phyloP scores from a whole-genome alignment of 2,797 vertebrate genomes.

The Epinephelus awoara region DNA sequence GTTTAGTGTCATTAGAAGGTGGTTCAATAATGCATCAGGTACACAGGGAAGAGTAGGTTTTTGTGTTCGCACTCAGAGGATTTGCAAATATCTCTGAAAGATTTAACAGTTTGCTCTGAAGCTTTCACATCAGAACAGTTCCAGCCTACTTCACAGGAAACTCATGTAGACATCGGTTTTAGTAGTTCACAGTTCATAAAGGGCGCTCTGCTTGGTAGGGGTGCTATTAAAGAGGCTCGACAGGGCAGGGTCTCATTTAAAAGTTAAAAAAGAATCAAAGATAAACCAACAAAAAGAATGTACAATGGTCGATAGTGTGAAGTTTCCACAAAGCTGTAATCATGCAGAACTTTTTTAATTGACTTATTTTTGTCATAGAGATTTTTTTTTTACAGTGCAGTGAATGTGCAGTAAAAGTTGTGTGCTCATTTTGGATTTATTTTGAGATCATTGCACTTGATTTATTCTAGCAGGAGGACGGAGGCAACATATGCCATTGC shows the following conservation, averaged over 20 bases:
- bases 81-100: slow-evolving; percentile 67
- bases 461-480: slow-evolving; percentile 43
- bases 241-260: background rate
- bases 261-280: slow-evolving; percentile 3
- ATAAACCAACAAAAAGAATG: background rate
- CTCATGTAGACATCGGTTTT: slow-evolving; percentile 21
- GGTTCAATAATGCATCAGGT: slow-evolving; percentile 80
- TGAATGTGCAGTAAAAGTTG: slow-evolving; percentile 27
- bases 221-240: background rate
- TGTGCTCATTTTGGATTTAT: slow-evolving; percentile 30
- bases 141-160: slow-evolving; percentile 17
- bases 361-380: background rate
- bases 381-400: slow-evolving; percentile 7
- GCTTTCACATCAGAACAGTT: slow-evolving; percentile 47
- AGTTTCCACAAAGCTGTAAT: background rate
- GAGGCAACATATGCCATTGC: slow-evolving; percentile 60
- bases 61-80: slow-evolving; percentile 50
- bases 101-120: slow-evolving; percentile 54
- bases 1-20: slow-evolving; percentile 75
- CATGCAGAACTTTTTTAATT: background rate
- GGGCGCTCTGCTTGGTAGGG: background rate
- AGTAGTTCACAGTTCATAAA: slow-evolving; percentile 12
- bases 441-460: slow-evolving; percentile 37
- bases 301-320: background rate
- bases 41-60: slow-evolving; percentile 56